Evolutionary conservation across 2,113 vertebrate species (phyloP).

Genomic region (Marcusenius ussheri): DNA sequence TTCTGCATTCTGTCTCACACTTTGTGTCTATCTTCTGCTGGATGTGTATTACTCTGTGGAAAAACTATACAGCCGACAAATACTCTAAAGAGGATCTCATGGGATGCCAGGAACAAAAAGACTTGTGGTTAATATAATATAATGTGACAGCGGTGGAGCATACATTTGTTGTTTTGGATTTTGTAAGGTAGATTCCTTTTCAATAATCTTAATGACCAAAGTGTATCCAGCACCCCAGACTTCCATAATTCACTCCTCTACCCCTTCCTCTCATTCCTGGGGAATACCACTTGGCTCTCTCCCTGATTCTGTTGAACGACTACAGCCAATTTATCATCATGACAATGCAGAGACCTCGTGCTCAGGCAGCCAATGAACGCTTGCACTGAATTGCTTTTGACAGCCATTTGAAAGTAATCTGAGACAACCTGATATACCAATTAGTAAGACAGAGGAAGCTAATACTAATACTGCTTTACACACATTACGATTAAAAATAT

Average conservation of each 20-base stretch:
- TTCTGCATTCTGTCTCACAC: neutral
- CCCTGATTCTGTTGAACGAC: slow-evolving; percentile 18
- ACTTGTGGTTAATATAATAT: neutral
- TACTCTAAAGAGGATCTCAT: neutral
- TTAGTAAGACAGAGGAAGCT: slow-evolving; percentile 17
- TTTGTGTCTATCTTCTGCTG: neutral
- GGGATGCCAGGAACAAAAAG: neutral
- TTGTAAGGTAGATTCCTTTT: neutral
- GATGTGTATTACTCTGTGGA: neutral
- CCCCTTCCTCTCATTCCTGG: neutral
- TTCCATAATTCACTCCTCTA: neutral
- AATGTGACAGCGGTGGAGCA: neutral
- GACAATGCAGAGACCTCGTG: slow-evolving; percentile 21
- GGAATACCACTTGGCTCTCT: neutral
- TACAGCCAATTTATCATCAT: slow-evolving; percentile 29
- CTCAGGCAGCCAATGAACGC: slow-evolving; percentile 21
- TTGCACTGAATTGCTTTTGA: slow-evolving; percentile 21
- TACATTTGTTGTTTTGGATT: neutral
- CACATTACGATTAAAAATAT: neutral
- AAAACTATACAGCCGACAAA: neutral
- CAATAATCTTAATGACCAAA: neutral
- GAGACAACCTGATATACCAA: slow-evolving; percentile 19
- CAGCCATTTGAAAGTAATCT: slow-evolving; percentile 29
- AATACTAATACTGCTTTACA: neutral
- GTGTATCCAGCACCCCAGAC: neutral